Evolutionary conservation across 1,140 invertebrate genomes (phyloP).

Genomic region (Drosophila lacteicornis): DNA sequence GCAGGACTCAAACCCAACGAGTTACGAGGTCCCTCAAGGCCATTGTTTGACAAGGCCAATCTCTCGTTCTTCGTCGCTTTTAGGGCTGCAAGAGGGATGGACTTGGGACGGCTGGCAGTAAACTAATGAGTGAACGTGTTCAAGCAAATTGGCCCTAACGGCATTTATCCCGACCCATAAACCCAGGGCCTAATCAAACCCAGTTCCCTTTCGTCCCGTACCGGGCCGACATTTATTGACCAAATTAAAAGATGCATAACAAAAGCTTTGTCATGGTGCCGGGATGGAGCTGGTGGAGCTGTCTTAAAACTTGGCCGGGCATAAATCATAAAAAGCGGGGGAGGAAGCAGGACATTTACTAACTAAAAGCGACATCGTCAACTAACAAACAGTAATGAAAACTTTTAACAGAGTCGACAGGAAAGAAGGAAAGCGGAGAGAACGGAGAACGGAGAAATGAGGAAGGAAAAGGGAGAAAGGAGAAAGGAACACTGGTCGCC

Average conservation of each 20-base stretch:
- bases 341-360: constrained; percentile 24
- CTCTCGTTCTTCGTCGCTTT: constrained; percentile 2
- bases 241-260: constrained; percentile 66
- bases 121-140: constrained; percentile 63
- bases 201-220: not conserved
- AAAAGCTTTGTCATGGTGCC: constrained; percentile 55
- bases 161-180: constrained; percentile 28
- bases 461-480: not conserved
- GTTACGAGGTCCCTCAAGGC: constrained; percentile 35
- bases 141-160: constrained; percentile 56
- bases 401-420: constrained; percentile 44
- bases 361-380: constrained; percentile 42
- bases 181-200: constrained; percentile 36
- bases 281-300: constrained; percentile 13
- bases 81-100: not conserved
- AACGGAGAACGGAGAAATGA: not conserved
- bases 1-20: not conserved
- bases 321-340: constrained; percentile 57
- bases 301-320: constrained; percentile 49
- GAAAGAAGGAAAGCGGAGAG: not conserved
- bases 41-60: constrained; percentile 43
- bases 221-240: constrained; percentile 54
- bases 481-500: not conserved
- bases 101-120: not conserved
- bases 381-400: constrained; percentile 60